Evolutionary conservation across 2,113 vertebrate genomes (phyloP), one percentile per base, ranked within the genome.

Genomic region (Toxotes jaculatrix): DNA sequence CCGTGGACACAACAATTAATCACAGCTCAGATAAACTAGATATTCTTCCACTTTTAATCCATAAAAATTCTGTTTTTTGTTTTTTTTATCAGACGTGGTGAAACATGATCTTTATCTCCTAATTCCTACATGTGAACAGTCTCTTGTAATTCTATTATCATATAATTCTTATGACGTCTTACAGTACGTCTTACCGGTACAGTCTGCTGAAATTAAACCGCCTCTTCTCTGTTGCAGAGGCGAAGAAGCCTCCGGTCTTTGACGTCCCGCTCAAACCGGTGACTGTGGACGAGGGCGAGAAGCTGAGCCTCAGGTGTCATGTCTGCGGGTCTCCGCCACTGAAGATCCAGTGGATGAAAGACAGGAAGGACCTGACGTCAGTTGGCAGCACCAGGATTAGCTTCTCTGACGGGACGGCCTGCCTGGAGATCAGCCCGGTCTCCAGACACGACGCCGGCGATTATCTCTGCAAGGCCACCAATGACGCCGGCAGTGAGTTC

Each of bases 391-490:
- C 95, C 84, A 96, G 64, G 81, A 96, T 98, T 83, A 97, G 95
- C 79, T 99, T 98, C 92, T 94, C 92, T 23, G 95, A 96, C 0
- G 96, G 97, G 77, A 96, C 94, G 2, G 97, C 97, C 60, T 90
- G 96, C 53, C 88, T 99, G 85, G 97, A 98, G 88, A 92, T 99
- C 77, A 93, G 88, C 86, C 69, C 91, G 5, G 91, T 94, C 32
- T 93, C 94, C 27, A 97, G 95, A 87, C 94, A 94, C 0, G 96
- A 98, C 67, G 93, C 95, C 0, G 98, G 97, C 4, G 98, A 99
- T 80, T 99, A 98, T 53, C 85, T 98, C 34, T 99, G 98, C 91
- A 99, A 99, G 94, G 98, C 98, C 78, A 96, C 95, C 74, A 99
- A 99, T 38, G 87, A 94, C 4, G 95, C 94, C 72, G 98, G 98